These are phyloP conservation scores for Linnaemya vulpina DNA, from an alignment of 2,888 invertebrate genomes.

Conservation along the genomic window DNA sequence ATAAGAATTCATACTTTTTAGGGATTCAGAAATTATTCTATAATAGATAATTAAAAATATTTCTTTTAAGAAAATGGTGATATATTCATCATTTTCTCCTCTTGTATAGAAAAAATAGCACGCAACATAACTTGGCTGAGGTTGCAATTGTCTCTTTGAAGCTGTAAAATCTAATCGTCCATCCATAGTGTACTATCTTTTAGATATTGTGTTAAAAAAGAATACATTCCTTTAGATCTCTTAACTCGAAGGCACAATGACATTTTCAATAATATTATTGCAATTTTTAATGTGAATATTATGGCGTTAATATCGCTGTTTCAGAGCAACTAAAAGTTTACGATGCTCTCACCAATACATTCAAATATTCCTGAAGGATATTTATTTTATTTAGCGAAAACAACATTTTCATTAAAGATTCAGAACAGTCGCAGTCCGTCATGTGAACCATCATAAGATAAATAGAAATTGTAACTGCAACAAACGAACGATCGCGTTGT, in stretches of 20 bases:
- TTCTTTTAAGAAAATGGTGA: too few relatives aligned
- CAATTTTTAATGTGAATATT: slow-evolving; percentile 57
- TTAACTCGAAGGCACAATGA: not conserved
- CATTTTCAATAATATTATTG: slow-evolving; percentile 60
- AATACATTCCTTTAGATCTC: not conserved
- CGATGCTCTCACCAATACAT: slow-evolving; percentile 43
- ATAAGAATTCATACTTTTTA: too few relatives aligned
- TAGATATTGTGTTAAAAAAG: too few relatives aligned
- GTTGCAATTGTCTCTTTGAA: too few relatives aligned
- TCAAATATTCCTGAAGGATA: slow-evolving; percentile 44
- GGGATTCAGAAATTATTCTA: too few relatives aligned
- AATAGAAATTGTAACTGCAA: slow-evolving; percentile 58
- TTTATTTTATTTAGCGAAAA: slow-evolving; percentile 18
- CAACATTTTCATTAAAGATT: slow-evolving; percentile 30
- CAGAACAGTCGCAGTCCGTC: not conserved
- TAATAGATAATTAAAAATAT: too few relatives aligned
- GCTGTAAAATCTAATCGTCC: too few relatives aligned
- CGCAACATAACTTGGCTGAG: too few relatives aligned
- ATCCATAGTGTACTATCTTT: too few relatives aligned
- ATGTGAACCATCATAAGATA: slow-evolving; percentile 30
- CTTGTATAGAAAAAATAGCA: too few relatives aligned
- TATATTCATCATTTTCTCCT: too few relatives aligned
- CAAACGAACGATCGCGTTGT: slow-evolving; percentile 21
- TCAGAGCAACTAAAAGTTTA: slow-evolving; percentile 52
- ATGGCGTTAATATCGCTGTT: slow-evolving; percentile 51